phyloP scores from a whole-genome alignment of 2,113 vertebrate genomes.

The Brachypodius melanocephalos region DNA sequence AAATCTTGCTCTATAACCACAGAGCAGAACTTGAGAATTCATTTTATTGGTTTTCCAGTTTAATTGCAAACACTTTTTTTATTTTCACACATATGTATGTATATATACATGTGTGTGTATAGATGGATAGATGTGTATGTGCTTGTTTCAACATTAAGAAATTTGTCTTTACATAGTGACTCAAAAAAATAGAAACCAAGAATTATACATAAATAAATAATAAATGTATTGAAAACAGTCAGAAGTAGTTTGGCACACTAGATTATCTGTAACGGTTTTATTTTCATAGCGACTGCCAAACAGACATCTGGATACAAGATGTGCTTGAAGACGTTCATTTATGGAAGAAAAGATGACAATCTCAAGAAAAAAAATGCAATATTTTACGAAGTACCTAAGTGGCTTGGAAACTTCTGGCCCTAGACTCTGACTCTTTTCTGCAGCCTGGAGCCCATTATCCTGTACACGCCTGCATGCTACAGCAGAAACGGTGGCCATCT shows the following conservation, averaged over 20 bases:
- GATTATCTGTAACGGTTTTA: background rate
- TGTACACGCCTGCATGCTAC: fast-evolving
- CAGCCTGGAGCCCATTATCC: background rate
- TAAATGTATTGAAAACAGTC: background rate
- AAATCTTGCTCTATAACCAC: background rate
- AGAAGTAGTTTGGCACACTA: background rate
- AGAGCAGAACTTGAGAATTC: background rate
- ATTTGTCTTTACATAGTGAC: background rate
- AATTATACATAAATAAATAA: background rate
- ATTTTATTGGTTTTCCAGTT: background rate
- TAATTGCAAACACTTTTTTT: background rate
- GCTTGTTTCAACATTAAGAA: background rate
- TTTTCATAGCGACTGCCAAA: background rate
- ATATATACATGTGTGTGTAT: fast-evolving
- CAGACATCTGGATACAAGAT: background rate
- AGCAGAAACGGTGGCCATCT: background rate
- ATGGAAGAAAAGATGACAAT: background rate
- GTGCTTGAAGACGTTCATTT: background rate
- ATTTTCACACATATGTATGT: background rate
- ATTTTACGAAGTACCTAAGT: background rate
- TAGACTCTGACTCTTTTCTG: background rate
- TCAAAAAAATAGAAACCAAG: background rate
- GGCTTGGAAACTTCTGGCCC: background rate
- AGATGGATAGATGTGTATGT: background rate
- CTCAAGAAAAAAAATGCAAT: background rate